These are phyloP conservation scores for Tiphia femorata DNA, from an alignment of 2,888 invertebrate genomes.

Conservation along the genomic window DNA sequence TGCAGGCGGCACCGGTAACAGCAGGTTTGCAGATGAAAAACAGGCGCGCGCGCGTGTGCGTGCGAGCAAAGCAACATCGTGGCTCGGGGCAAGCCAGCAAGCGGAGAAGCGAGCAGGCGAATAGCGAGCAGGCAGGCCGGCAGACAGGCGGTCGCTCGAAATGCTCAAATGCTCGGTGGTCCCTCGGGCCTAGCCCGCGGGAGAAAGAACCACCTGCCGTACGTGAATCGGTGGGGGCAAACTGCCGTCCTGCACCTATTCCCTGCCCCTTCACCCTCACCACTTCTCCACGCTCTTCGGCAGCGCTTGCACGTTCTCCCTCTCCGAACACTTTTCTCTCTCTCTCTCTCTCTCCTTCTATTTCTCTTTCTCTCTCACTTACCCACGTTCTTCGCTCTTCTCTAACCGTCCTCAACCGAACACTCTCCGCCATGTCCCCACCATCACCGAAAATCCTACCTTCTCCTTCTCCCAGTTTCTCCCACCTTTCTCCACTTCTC, in stretches of 20 bases:
- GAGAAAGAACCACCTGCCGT: constrained; percentile 66
- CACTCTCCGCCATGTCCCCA: too few species aligned
- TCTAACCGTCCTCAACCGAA: too few species aligned
- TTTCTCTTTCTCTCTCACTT: too few species aligned
- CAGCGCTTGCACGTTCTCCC: too few species aligned
- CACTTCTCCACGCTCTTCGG: constrained; percentile 1
- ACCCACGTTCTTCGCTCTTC: too few species aligned
- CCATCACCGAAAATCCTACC: constrained; percentile 19
- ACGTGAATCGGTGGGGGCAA: constrained; percentile 53
- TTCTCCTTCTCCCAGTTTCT: constrained; percentile 10
- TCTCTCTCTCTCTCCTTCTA: too few species aligned
- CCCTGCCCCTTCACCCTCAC: neutral
- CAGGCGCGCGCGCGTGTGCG: constrained; percentile 17
- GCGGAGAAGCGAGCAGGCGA: too few species aligned
- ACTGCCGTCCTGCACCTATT: too few species aligned
- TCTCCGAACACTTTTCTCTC: neutral
- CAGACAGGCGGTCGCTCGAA: constrained; percentile 42
- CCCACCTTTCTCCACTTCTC: constrained; percentile 3
- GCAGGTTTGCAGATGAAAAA: too few species aligned
- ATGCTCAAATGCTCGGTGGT: constrained; percentile 54
- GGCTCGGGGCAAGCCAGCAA: constrained; percentile 13
- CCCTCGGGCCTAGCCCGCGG: constrained; percentile 59
- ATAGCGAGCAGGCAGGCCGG: constrained; percentile 7
- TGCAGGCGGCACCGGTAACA: too few species aligned
- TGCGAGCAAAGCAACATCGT: too few species aligned